Base-by-base conservation (phyloP, 2,888 invertebrate species). In the Fissipunctia ypsillon region DNA sequence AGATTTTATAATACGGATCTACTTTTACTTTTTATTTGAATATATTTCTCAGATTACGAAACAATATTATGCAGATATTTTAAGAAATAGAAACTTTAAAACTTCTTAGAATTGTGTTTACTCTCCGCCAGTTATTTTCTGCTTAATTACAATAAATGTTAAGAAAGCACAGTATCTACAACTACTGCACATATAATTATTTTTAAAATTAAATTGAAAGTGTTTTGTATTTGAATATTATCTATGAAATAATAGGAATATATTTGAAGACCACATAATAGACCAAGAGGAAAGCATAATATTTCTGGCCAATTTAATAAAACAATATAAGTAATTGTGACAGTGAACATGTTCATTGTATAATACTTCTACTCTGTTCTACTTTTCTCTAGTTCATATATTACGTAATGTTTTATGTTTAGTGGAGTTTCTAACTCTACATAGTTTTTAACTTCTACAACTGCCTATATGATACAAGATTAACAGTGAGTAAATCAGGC, bases 11-110 rank as follows among this genome's bases (percentile, higher is more conserved):
- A 56, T 22, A 48, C 38, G 22, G 63, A 38, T 50, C 28, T 45
- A 57, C 75, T 80, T 80, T 80, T 65, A 69, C 76, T 80, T 78
- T 78, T 68, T 59, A 48, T 64, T 72, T 31, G n/a, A 48, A 68
- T 59, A 52, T 78, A 16, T 45, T 65, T 72, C 25, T 65, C 10
- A 3, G 38, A 52, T 76, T 69, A 76, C 50, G 43, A 52, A 65
- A 77, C 38, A 22, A 35, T 69, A 14, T 63, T 76, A 57, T 48
- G 57, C 43, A 45, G 28, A 69, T 71, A 56, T 19, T 22, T 14
- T 59, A 68, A 41, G 41, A 60, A 52, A 12, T 76, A 50, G 3
- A 72, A 50, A 65, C 31, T 72, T 60, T 12, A 31, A 6, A 25
- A 10, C 19, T 73, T 80, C 78, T 73, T 35, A 25, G 69, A 73